phyloP scores from a whole-genome alignment of 2,113 vertebrate genomes.

The Eudyptes chrysolophus region DNA sequence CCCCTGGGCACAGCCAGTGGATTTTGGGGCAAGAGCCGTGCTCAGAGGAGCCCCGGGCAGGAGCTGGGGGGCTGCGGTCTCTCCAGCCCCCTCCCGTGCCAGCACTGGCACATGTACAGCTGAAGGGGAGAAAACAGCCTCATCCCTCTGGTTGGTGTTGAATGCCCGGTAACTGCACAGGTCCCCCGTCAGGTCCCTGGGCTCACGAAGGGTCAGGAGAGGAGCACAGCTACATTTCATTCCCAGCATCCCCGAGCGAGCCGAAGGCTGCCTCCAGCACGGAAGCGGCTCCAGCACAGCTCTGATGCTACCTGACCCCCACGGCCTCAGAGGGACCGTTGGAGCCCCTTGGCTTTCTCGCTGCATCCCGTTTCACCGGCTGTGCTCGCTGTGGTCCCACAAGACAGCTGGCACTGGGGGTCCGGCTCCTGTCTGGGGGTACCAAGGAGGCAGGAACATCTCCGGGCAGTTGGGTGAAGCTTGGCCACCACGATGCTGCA shows the following conservation, averaged over 20 bases:
- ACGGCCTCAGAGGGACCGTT: not conserved
- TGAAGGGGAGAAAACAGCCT: no score
- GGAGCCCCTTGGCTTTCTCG: not conserved
- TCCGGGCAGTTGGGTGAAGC: accelerated
- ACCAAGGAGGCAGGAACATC: not conserved
- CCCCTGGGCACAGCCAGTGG: no score
- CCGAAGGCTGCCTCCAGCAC: not conserved
- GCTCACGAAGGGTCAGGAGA: accelerated
- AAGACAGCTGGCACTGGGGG: not conserved
- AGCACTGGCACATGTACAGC: accelerated
- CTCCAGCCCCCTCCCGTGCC: accelerated
- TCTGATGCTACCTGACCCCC: not conserved
- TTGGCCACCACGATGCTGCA: not conserved
- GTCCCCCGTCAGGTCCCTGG: not conserved
- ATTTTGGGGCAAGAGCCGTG: not conserved
- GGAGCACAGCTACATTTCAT: accelerated
- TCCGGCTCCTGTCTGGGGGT: accelerated
- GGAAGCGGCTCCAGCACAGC: not conserved
- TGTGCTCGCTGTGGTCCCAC: accelerated
- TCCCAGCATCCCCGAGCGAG: accelerated
- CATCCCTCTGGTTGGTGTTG: accelerated
- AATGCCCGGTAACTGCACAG: accelerated
- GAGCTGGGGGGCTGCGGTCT: no score
- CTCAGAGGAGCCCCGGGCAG: not conserved
- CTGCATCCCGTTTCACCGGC: accelerated